Percentiles rank a stretch among this genome's conserved stretches.
Conservation (phyloP, 2,113 vertebrate genomes). For the Hippopotamus amphibius region DNA sequence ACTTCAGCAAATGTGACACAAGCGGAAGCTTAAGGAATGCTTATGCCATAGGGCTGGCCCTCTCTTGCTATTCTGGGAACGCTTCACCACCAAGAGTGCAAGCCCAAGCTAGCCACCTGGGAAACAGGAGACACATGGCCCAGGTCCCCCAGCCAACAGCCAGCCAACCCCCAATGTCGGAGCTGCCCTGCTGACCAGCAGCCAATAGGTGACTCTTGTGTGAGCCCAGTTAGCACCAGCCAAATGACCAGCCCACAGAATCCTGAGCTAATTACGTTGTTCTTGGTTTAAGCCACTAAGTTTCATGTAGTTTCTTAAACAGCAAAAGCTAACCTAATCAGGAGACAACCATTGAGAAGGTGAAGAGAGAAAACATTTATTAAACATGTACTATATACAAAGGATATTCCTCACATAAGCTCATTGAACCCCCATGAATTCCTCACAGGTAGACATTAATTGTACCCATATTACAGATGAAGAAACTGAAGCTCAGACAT, state of each 20-base stretch:
- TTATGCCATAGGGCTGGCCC: too few relatives aligned
- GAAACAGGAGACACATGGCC: rapidly evolving
- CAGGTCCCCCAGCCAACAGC: background rate
- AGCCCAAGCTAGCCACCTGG: background rate
- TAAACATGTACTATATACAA: background rate
- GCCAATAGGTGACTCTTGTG: rapidly evolving
- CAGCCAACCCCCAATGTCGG: background rate
- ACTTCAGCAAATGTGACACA: background rate
- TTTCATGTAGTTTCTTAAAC: background rate
- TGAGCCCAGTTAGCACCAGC: background rate
- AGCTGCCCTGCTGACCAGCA: too few relatives aligned
- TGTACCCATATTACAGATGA: background rate
- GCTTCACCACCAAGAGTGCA: background rate
- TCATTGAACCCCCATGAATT: background rate
- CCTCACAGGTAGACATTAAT: background rate
- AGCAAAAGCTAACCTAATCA: background rate
- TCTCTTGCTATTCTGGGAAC: background rate
- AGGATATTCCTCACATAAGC: background rate
- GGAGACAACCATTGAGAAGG: background rate
- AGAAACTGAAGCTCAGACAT: background rate
- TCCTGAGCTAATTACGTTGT: background rate
- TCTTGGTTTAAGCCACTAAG: background rate
- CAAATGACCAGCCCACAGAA: background rate
- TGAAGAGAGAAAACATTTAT: background rate
- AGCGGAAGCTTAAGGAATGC: background rate